Conservation (phyloP, 2,888 invertebrate genomes). For the Apamea crenata region DNA sequence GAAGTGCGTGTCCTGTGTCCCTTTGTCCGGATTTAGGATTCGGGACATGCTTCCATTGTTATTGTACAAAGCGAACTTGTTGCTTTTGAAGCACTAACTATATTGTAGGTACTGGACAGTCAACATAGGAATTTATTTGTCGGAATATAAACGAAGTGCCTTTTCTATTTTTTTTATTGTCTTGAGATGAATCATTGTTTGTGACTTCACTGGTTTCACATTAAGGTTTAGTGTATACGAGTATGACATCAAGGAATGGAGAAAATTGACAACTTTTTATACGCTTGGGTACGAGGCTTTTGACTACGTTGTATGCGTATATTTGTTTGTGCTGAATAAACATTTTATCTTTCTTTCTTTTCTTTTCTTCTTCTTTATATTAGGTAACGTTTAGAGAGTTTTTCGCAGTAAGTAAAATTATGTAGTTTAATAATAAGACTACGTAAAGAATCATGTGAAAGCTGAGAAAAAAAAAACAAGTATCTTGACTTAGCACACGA, state of each 20-base stretch:
- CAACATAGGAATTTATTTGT: conserved; percentile 20
- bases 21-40: conserved; percentile 54
- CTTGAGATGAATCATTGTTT: conserved; percentile 10
- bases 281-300: no score
- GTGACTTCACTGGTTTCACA: no score
- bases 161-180: conserved; percentile 26
- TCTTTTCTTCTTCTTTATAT: neutral
- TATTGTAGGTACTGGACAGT: conserved; percentile 52
- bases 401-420: neutral
- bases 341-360: no score
- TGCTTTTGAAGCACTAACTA: conserved; percentile 49
- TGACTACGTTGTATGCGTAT: no score
- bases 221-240: neutral
- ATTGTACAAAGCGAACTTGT: conserved; percentile 61
- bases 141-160: conserved; percentile 23
- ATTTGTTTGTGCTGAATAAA: no score
- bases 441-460: no score
- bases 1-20: conserved; percentile 48
- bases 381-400: neutral
- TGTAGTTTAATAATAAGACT: neutral
- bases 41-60: conserved; percentile 58
- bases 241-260: no score
- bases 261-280: no score
- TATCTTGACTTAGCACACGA: no score
- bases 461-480: no score